phyloP scores from a whole-genome alignment of 2,113 vertebrate species.

The Gorsachius goisagi region DNA sequence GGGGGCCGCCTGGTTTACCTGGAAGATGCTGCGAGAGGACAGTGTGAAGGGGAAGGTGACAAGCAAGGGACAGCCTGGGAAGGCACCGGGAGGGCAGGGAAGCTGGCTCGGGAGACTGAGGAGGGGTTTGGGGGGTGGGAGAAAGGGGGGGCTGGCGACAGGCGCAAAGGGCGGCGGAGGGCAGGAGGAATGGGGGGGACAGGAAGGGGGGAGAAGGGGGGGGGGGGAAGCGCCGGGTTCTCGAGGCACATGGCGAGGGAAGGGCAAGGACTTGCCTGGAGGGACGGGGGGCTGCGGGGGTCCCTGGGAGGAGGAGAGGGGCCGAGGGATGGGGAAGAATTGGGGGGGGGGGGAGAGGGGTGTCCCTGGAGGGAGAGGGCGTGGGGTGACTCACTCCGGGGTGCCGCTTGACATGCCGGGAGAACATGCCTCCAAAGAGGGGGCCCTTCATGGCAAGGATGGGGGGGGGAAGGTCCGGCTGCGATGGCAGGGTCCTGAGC shows the following conservation, averaged over 20 bases:
- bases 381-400: conserved; percentile 32
- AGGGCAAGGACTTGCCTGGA: not conserved
- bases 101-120: too few species aligned
- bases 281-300: accelerated
- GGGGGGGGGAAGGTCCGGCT: not conserved
- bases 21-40: too few species aligned
- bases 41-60: too few species aligned
- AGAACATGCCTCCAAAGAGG: not conserved
- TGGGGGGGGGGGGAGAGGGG: not conserved
- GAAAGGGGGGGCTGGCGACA: not conserved
- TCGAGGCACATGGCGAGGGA: accelerated
- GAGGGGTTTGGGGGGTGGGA: not conserved
- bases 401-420: conserved; percentile 26
- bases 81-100: too few species aligned
- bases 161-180: not conserved
- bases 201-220: too few species aligned
- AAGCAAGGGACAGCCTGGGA: too few species aligned
- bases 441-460: not conserved
- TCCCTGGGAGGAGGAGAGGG: too few species aligned
- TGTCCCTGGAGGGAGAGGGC: not conserved
- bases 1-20: too few species aligned
- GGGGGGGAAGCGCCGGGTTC: not conserved
- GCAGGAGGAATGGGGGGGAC: not conserved
- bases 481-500: not conserved
- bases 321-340: not conserved